A percentile compares a stretch with the other conserved stretches of the same genome.
phyloP scores from a whole-genome alignment of 2,113 vertebrate genomes.

The Pavo muticus region DNA sequence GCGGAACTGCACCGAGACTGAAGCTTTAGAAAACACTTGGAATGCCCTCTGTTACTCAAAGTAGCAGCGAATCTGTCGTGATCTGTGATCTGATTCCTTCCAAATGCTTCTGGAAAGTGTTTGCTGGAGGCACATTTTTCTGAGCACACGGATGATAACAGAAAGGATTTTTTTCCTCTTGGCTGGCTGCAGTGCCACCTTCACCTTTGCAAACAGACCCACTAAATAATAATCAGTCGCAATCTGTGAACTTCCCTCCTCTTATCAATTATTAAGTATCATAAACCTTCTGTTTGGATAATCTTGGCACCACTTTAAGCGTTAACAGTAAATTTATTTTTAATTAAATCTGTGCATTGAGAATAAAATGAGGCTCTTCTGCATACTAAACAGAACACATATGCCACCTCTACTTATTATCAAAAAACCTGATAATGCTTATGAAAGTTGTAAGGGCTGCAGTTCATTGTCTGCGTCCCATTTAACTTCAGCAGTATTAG shows the following conservation, averaged over 20 bases:
- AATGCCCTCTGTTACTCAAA: neutral
- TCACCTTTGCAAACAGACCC: conserved; percentile 79
- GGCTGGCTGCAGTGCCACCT: conserved; percentile 68
- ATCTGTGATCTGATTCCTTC: neutral
- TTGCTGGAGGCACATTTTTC: neutral
- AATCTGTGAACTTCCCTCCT: conserved; percentile 68
- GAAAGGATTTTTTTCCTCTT: conserved; percentile 24
- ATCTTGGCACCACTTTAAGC: conserved; percentile 80
- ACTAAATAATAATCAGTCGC: conserved; percentile 81
- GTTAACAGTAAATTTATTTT: conserved; percentile 85
- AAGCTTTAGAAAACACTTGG: conserved; percentile 35
- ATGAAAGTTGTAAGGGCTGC: conserved; percentile 63
- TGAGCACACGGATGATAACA: neutral
- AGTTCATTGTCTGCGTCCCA: conserved; percentile 65
- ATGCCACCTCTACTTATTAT: conserved; percentile 64
- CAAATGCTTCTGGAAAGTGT: conserved; percentile 22
- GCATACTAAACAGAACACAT: conserved; percentile 71
- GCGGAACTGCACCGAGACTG: conserved; percentile 21
- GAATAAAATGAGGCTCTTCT: conserved; percentile 73
- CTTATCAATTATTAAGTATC: conserved; percentile 85
- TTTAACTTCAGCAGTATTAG: conserved; percentile 46
- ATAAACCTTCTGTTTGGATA: conserved; percentile 81
- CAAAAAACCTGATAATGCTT: conserved; percentile 68
- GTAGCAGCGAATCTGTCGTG: neutral
- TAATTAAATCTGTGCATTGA: conserved; percentile 83